Evolutionary conservation across 2,113 vertebrate species (phyloP).

Genomic region (Centrocercus urophasianus): DNA sequence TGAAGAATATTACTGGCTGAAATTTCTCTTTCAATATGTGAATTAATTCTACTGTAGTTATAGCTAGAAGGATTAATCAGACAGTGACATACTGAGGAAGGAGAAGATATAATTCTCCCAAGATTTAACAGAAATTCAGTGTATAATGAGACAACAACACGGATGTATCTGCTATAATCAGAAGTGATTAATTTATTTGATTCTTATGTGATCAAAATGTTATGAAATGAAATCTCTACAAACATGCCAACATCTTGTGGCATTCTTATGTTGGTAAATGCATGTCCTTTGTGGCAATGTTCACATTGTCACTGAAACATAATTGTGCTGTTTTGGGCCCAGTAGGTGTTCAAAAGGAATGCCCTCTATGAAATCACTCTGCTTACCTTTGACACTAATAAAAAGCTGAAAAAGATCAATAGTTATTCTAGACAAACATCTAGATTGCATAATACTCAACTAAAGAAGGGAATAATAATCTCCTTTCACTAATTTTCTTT

Average conservation of each 20-base stretch:
- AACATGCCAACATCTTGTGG: not conserved
- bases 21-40: not conserved
- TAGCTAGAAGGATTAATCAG: not conserved
- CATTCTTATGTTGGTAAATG: not conserved
- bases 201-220: not conserved
- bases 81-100: accelerated
- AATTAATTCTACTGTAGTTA: not conserved
- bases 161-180: not conserved
- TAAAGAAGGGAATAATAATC: not conserved
- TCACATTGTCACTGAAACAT: not conserved
- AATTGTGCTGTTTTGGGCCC: not conserved
- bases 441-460: not conserved
- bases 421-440: not conserved
- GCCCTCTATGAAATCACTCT: not conserved
- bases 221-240: not conserved
- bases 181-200: not conserved
- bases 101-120: not conserved
- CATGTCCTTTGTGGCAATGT: not conserved
- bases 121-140: not conserved
- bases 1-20: not conserved
- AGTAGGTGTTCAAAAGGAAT: not conserved
- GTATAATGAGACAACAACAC: not conserved
- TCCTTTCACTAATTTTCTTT: not conserved
- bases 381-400: not conserved
- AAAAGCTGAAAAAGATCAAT: not conserved